Percentiles rank a stretch among this genome's conserved stretches.
Evolutionary conservation across 2,797 vertebrate species (phyloP).

Genomic region (Neosilurus mollespiculum): DNA sequence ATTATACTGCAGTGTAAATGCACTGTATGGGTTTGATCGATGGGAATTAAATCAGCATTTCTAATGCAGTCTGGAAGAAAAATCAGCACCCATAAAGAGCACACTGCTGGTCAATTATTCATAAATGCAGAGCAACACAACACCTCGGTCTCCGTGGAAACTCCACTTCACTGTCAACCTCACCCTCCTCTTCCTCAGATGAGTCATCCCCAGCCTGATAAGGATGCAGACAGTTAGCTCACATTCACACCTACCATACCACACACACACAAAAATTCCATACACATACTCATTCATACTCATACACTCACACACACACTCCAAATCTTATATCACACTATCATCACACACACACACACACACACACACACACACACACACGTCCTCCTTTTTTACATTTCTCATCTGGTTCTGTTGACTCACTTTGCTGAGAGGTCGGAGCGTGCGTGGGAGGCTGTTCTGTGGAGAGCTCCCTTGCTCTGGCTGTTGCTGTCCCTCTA

Average conservation of each 20-base stretch:
- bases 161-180: slow-evolving; percentile 98
- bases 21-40: neutral
- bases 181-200: slow-evolving; percentile 97
- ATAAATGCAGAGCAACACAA: slow-evolving; percentile 50
- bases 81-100: neutral
- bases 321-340: neutral
- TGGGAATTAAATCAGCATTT: neutral
- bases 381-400: neutral
- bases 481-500: slow-evolving; percentile 59
- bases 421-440: slow-evolving; percentile 88
- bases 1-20: neutral
- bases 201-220: slow-evolving; percentile 90
- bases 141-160: slow-evolving; percentile 97
- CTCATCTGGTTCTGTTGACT: neutral
- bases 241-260: neutral
- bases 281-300: neutral
- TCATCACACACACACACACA: neutral
- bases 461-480: slow-evolving; percentile 68
- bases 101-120: slow-evolving; percentile 33
- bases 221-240: slow-evolving; percentile 22
- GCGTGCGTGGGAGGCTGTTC: slow-evolving; percentile 75
- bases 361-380: neutral
- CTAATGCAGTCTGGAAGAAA: neutral
- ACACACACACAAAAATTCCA: slow-evolving; percentile 8
- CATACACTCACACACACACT: slow-evolving; percentile 18